Base-by-base conservation (phyloP, 2,888 invertebrate genomes). In the Pyrrhopygopsis socrates region DNA sequence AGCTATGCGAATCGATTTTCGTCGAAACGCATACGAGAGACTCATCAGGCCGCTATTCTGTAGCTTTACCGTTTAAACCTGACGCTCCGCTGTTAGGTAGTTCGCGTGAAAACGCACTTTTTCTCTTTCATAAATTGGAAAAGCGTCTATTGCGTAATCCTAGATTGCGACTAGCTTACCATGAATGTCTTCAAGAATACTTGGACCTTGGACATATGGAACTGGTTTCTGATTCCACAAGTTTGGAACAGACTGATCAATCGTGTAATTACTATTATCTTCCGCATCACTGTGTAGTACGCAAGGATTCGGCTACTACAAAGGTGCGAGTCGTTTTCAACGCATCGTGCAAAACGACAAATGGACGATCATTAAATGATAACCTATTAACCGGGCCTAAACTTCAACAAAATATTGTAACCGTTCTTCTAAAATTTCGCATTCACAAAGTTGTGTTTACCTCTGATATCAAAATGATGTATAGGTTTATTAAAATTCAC, bases 11-110 rank as follows among this genome's bases (percentile, higher is more conserved):
- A 73, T 73, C 71, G 54, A 50, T 73, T 11, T 73, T 73, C 71
- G 71, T 73, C 54, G 71, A 73, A 20, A 73, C 71, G 50, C 71
- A 73, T n/a, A 73, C 71, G 71, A 73, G 71, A 27, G 71, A 73
- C 50, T 73, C 54, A n/a, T 54, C 54, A n/a, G 71, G 71, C 24
- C 71, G 71, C 8, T 73, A 73, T 73, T 54, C 54, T 11, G 71
- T 73, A 73, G 71, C 71, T 27, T 73, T 54, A 50, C 71, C 71
- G 27, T 73, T 73, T 8, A 73, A 54, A 73, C 54, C 34, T 29
- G 54, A 38, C 71, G 71, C 71, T 29, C 71, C 71, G 27, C n/a
- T 18, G 20, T 73, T 73, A 50, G 71, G 71, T 50, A 5, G 54
- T 54, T 73, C 45, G 6, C 71, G 67, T 30, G 67, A 68, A 68